phyloP scores from a whole-genome alignment of 2,797 vertebrate species.

The Clarias fuscus region DNA sequence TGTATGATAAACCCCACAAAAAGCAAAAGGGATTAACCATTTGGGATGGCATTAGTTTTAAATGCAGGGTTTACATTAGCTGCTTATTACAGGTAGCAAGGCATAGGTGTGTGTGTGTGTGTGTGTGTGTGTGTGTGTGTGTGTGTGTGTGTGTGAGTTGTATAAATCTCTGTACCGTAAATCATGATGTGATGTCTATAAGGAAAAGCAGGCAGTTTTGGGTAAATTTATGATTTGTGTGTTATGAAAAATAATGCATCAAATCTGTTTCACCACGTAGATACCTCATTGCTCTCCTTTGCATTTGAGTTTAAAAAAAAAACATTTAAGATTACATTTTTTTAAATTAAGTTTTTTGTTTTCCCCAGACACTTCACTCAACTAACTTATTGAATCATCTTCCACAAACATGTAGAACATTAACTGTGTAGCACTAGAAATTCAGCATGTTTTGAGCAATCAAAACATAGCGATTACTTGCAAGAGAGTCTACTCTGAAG shows the following conservation, averaged over 20 bases:
- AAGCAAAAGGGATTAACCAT: not conserved
- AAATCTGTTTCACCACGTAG: not conserved
- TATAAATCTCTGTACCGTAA: not conserved
- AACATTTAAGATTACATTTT: not conserved
- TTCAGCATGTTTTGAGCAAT: not conserved
- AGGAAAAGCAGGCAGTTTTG: not conserved
- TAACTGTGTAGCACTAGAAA: not conserved
- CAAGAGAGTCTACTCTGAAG: not conserved
- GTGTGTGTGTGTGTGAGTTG: no score
- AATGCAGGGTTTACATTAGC: not conserved
- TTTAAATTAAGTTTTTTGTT: not conserved
- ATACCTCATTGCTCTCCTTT: not conserved
- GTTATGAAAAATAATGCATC: not conserved
- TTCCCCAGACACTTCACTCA: not conserved
- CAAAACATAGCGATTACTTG: not conserved
- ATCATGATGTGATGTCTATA: not conserved
- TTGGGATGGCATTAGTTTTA: not conserved
- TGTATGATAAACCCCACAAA: not conserved
- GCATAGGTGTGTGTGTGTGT: no score
- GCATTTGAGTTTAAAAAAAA: not conserved
- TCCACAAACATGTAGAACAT: not conserved
- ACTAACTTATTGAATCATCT: not conserved
- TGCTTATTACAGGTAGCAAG: not conserved
- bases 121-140: no score
- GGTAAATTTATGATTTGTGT: not conserved